Conservation (phyloP, 2,888 invertebrate genomes). For the Polydrusus pterygomalis region DNA sequence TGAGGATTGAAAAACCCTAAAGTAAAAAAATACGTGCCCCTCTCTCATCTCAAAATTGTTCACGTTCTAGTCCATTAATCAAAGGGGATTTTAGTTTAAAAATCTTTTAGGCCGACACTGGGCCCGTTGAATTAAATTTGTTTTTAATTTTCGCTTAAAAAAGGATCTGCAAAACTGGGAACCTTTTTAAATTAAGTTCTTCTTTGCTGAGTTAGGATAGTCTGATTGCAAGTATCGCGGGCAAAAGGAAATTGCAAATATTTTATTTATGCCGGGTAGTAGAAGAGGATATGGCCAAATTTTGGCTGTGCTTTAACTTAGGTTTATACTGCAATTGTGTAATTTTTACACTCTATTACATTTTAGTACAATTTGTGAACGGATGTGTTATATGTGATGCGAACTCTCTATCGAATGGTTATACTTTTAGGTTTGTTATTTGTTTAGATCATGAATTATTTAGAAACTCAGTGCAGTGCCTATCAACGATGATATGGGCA, state of each 20-base stretch:
- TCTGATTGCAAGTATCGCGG: constrained; percentile 15
- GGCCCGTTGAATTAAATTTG: constrained; percentile 47
- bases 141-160: constrained; percentile 46
- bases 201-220: constrained; percentile 13
- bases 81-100: constrained; percentile 47
- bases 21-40: constrained; percentile 48
- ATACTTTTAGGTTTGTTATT: too few species aligned
- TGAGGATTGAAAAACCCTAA: constrained; percentile 46
- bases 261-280: neutral
- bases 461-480: too few species aligned
- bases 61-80: constrained; percentile 52
- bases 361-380: too few species aligned
- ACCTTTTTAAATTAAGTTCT: constrained; percentile 11
- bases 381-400: too few species aligned
- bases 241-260: neutral
- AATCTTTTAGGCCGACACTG: constrained; percentile 41
- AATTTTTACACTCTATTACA: too few species aligned
- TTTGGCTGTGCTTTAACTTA: neutral
- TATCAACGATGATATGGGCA: too few species aligned
- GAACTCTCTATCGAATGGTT: too few species aligned
- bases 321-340: neutral
- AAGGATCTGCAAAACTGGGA: neutral
- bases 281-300: neutral
- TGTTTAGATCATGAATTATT: too few species aligned
- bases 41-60: constrained; percentile 40